Evolutionary conservation across 2,113 vertebrate species (phyloP).

Genomic region (Mormyrus iriodes): DNA sequence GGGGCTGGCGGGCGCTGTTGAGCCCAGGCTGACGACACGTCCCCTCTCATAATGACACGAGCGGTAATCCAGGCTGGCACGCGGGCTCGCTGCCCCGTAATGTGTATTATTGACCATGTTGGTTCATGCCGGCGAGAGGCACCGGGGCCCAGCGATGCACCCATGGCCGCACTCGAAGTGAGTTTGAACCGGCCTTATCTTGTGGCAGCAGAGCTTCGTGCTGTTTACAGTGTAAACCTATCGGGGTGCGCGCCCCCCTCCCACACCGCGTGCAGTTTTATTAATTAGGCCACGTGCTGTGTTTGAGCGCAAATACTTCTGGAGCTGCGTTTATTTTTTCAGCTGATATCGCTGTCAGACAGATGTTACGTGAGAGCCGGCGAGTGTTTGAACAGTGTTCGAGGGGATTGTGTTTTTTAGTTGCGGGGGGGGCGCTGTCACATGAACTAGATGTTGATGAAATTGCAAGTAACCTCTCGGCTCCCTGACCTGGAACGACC

Average conservation of each 20-base stretch:
- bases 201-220: slow-evolving; percentile 31
- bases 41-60: slow-evolving; percentile 33
- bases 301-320: slow-evolving; percentile 42
- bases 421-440: not conserved
- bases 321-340: slow-evolving; percentile 33
- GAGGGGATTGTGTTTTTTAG: not conserved
- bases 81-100: slow-evolving; percentile 32
- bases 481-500: not conserved
- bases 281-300: slow-evolving; percentile 42
- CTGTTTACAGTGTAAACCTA: slow-evolving; percentile 47
- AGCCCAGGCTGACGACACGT: slow-evolving; percentile 18
- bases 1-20: not conserved
- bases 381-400: slow-evolving; percentile 31
- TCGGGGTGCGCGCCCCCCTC: slow-evolving; percentile 24
- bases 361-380: slow-evolving; percentile 42
- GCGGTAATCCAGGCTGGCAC: slow-evolving; percentile 37
- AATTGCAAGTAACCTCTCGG: not conserved
- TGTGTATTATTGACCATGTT: slow-evolving; percentile 39
- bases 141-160: slow-evolving; percentile 3
- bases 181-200: slow-evolving; percentile 51
- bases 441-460: slow-evolving; percentile 18
- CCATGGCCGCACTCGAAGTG: slow-evolving; percentile 38
- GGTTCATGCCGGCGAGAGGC: slow-evolving; percentile 26
- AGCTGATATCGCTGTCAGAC: slow-evolving; percentile 41
- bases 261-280: slow-evolving; percentile 27